These are phyloP conservation scores for Ochropleura plecta DNA, from an alignment of 2,888 invertebrate species.

Conservation along the genomic window DNA sequence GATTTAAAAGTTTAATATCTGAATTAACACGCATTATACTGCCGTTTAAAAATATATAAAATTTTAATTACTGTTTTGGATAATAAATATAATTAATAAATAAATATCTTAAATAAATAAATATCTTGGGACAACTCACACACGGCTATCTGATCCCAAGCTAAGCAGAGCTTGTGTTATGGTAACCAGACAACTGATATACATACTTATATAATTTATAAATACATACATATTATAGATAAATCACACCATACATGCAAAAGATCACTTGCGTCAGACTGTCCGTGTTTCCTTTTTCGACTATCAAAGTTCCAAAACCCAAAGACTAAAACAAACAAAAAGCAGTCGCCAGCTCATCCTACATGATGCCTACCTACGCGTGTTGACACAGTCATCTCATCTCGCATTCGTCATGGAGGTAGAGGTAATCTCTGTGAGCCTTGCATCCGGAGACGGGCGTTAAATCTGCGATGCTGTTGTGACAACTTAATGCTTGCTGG, in stretches of 20 bases:
- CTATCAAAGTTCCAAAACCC: background rate
- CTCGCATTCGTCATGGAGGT: slow-evolving; percentile 65
- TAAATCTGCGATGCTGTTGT: slow-evolving; percentile 77
- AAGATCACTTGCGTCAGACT: background rate
- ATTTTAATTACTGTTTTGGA: background rate
- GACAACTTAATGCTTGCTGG: slow-evolving; percentile 74
- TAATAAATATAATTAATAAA: too few relatives aligned
- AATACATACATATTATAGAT: too few relatives aligned
- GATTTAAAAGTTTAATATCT: too few relatives aligned
- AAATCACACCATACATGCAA: too few relatives aligned
- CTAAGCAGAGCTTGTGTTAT: too few relatives aligned
- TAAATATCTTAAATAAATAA: too few relatives aligned
- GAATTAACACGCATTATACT: background rate
- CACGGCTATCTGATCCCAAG: too few relatives aligned
- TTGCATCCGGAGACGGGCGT: slow-evolving; percentile 62
- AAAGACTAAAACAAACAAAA: slow-evolving; percentile 42
- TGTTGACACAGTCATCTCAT: slow-evolving; percentile 56
- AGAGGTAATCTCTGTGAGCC: slow-evolving; percentile 70
- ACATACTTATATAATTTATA: too few relatives aligned
- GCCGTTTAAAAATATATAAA: background rate
- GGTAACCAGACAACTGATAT: too few relatives aligned
- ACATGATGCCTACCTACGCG: slow-evolving; percentile 42
- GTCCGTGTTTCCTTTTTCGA: background rate
- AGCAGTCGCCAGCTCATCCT: slow-evolving; percentile 12
- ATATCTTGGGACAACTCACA: too few relatives aligned